These are phyloP conservation scores for Pegoplata infirma DNA, from an alignment of 2,888 invertebrate species.

Conservation along the genomic window DNA sequence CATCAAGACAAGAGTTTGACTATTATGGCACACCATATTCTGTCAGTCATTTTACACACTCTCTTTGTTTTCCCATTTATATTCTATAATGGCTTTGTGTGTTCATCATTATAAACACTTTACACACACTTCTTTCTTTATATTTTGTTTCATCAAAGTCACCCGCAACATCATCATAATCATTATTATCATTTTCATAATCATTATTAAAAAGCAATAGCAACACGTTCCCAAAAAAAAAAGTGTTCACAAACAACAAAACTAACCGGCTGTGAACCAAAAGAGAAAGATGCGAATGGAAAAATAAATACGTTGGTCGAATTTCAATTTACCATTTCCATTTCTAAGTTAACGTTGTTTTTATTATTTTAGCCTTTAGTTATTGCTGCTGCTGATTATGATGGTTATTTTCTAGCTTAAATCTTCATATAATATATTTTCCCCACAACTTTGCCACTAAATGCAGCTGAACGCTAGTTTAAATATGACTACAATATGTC, in stretches of 20 bases:
- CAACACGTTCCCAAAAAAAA: conserved; percentile 40
- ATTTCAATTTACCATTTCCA: conserved; percentile 53
- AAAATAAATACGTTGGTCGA: conserved; percentile 56
- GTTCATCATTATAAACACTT: conserved; percentile 22
- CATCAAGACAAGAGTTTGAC: conserved; percentile 37
- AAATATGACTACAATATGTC: conserved; percentile 23
- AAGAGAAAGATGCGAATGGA: conserved; percentile 42
- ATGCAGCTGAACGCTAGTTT: conserved; percentile 25
- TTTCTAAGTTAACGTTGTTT: not conserved
- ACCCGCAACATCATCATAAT: conserved; percentile 36
- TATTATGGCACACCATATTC: conserved; percentile 37
- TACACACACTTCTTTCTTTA: not conserved
- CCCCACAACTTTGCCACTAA: conserved; percentile 25
- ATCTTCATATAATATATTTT: not conserved
- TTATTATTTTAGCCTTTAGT: not conserved
- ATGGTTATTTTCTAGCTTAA: conserved; percentile 44
- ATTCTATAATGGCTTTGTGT: conserved; percentile 8
- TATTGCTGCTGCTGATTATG: conserved; percentile 33
- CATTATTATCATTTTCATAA: conserved; percentile 11
- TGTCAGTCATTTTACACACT: conserved; percentile 45
- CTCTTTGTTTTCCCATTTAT: not conserved
- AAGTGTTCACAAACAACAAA: not conserved
- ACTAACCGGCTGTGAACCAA: conserved; percentile 25
- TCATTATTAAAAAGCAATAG: conserved; percentile 25
- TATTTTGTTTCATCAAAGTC: conserved; percentile 45